Base-by-base conservation (phyloP, 2,888 invertebrate genomes). In the Sesia bembeciformis region DNA sequence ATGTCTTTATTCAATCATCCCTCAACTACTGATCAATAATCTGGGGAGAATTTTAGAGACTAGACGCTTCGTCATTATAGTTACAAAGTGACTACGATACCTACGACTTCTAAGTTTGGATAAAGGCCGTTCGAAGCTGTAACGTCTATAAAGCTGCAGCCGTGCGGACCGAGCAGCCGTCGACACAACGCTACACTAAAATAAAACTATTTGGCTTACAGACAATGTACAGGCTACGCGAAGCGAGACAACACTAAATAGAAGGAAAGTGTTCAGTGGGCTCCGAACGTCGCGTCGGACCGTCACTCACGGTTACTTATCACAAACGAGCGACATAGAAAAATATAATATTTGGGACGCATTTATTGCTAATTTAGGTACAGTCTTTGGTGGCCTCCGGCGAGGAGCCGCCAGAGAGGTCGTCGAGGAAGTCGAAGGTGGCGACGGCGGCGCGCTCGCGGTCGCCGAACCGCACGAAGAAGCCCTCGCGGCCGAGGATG, bases 391-490 rank as follows among this genome's bases (percentile, higher is more conserved):
- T 74, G 69, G 77, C 77, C 62, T 77, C 86, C 67, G 85, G 86
- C 59, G 84, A 77, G 58, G 84, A 79, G 60, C 77, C 79, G 62
- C 72, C 81, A 68, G 90, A 84, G 67, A 94, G 81, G 69, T 93
- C 93, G 81, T 95, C 93, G 67, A 95, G 91, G 90, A 95, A 95
- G 87, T 95, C 94, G 87, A 95, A 95, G 67, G 92, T 93, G 60
- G 94, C 93, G 65, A 95, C 93, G 60, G 95, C 95, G 74, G 94
- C 94, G 60, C 91, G 91, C 75, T 95, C 95, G 72, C 93, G 92
- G 66, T 94, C 93, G 52, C 95, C 95, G 88, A 92, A 95, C 65
- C 95, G 92, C 59, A 93, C 93, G 91, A 92, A 95, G 90, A 95
- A 94, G 70, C 94, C 94, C 61, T 93, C 92, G 58, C 95, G 91